Base-by-base conservation (phyloP, 2,113 vertebrate genomes). In the Puffinus mauretanicus region DNA sequence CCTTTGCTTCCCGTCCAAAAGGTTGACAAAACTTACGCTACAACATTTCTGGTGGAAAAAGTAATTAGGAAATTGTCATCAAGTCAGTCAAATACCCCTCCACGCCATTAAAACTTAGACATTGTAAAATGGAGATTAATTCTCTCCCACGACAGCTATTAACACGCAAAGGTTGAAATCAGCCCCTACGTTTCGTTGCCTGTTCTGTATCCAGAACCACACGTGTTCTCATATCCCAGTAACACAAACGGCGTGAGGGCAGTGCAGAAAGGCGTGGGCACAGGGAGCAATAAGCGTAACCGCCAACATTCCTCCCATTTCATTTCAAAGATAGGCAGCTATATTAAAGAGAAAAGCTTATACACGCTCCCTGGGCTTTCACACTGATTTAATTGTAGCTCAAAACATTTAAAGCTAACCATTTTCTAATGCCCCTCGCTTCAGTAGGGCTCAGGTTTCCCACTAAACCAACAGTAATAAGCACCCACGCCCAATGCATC, bases 11-110 rank as follows among this genome's bases (percentile, higher is more conserved):
- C 82, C 49, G 62, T 40, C 90, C 90, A 73, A 82, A 78, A 60
- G 26, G 20, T 16, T 82, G 65, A 65, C 20, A 84, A 72, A 75
- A 86, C 17, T 54, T 78, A 77, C 1, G 10, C 58, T 82, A 87
- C 8, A 49, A 47, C 40, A 32, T 42, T 69, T 87, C 90, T 94
- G 58, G 54, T 82, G 34, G 66, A 82, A 82, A 86, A 91, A 85
- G 27, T 16, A 21, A 64, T 90, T 29, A 82, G 66, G 76, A 91
- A 90, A 92, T 40, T 14, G 8, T 75, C 42, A 92, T 71, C 16
- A 54, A 9, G 34, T 67, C 70, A 78, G 51, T 36, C 82, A 85
- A 55, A 57, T n/a, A 54, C 25, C 88, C 22, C 38, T 51, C 66
- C 32, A 9, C 4, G 16, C 25, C 11, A 7, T 27, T 79, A 60